phyloP scores from a whole-genome alignment of 2,113 vertebrate genomes.

The Corythornis madagascariensis region DNA sequence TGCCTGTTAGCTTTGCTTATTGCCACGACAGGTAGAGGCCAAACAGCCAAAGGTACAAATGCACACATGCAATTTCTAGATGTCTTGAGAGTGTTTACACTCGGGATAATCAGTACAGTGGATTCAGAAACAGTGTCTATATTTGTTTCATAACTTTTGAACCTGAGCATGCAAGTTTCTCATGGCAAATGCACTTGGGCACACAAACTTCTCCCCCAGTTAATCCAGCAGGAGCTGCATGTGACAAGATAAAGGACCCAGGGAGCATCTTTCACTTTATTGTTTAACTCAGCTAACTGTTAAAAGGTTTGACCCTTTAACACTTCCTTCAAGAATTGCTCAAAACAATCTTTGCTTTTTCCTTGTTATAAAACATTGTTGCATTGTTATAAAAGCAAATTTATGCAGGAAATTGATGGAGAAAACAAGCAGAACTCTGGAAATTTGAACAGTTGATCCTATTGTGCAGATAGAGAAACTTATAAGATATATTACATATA shows the following conservation, averaged over 20 bases:
- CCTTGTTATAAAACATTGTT: not conserved
- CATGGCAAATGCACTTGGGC: not conserved
- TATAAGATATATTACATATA: not conserved
- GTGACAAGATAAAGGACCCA: conserved; percentile 11
- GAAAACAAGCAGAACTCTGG: not conserved
- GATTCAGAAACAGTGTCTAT: not conserved
- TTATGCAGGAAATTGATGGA: not conserved
- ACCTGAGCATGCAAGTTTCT: not conserved
- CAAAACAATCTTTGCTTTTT: conserved; percentile 15
- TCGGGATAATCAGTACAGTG: not conserved
- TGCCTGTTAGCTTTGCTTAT: not conserved
- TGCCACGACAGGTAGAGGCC: not conserved
- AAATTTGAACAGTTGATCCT: not conserved
- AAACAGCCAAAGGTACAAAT: not conserved
- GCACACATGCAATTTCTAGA: too few species aligned
- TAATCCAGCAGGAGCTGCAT: not conserved
- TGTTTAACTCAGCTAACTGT: conserved; percentile 50
- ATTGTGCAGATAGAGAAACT: not conserved
- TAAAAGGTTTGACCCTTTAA: conserved; percentile 53
- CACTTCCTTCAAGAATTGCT: not conserved
- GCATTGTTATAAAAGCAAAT: not conserved
- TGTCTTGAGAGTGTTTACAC: not conserved
- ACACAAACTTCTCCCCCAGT: conserved; percentile 16
- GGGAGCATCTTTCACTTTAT: conserved; percentile 23
- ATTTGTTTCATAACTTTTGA: conserved; percentile 17